phyloP scores from a whole-genome alignment of 2,888 invertebrate genomes.

The Nowickia ferox region DNA sequence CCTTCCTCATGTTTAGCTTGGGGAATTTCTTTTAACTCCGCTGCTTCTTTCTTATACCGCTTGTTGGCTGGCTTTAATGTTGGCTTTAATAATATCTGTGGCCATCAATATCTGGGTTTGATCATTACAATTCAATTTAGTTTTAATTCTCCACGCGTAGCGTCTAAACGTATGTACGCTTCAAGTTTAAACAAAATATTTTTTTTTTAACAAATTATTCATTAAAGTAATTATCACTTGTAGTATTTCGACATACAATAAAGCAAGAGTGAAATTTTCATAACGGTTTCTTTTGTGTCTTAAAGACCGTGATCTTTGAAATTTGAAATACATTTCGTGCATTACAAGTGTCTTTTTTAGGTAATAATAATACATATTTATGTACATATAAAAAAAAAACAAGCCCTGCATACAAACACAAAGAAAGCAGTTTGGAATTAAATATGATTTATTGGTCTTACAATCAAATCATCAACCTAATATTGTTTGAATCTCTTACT shows the following conservation, averaged over 20 bases:
- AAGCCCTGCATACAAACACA: conserved; percentile 29
- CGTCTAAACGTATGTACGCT: conserved; percentile 73
- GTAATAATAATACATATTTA: conserved; percentile 44
- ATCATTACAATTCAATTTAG: conserved; percentile 77
- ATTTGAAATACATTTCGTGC: background rate
- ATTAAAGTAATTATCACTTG: conserved; percentile 1
- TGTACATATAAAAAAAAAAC: conserved; percentile 26
- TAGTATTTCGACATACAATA: background rate
- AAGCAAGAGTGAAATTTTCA: conserved; percentile 60
- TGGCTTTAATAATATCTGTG: conserved; percentile 60
- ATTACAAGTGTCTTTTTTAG: conserved; percentile 41
- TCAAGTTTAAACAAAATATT: conserved; percentile 28
- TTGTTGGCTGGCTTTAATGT: background rate
- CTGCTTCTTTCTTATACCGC: background rate
- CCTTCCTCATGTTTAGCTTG: conserved; percentile 27
- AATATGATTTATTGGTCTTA: conserved; percentile 37
- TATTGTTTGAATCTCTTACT: background rate
- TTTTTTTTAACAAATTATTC: conserved; percentile 3
- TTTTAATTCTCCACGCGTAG: conserved; percentile 78
- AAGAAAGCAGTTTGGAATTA: conserved; percentile 1
- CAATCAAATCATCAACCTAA: background rate
- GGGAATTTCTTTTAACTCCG: conserved; percentile 28
- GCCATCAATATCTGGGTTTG: conserved; percentile 71
- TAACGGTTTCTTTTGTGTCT: conserved; percentile 39
- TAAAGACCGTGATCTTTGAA: conserved; percentile 23